A percentile compares a stretch with the other conserved stretches of the same genome.
phyloP scores from a whole-genome alignment of 2,797 vertebrate genomes.

The Rhabdophis nuchalis region DNA sequence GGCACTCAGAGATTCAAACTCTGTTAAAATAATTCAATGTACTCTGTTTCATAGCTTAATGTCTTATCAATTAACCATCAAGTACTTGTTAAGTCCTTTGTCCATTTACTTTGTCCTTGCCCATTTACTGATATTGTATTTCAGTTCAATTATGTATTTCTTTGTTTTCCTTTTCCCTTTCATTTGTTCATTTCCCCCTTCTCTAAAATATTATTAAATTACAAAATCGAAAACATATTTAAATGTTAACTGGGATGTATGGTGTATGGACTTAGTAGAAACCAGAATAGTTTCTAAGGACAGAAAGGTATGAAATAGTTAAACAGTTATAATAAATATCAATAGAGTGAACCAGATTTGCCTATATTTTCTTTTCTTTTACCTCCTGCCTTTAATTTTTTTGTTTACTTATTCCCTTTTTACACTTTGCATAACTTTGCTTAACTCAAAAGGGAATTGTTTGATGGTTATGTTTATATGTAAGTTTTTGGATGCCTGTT shows the following conservation, averaged over 20 bases:
- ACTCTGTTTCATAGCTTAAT: background rate
- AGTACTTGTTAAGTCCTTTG: background rate
- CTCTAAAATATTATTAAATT: background rate
- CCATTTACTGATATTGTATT: background rate
- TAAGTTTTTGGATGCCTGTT: background rate
- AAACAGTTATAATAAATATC: background rate
- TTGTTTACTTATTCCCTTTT: background rate
- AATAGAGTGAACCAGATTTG: background rate
- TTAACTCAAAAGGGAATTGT: background rate
- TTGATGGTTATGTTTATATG: background rate
- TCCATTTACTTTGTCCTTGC: background rate
- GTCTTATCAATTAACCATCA: background rate
- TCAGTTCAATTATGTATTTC: background rate
- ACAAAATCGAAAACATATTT: background rate
- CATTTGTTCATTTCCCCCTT: background rate
- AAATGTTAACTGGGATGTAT: background rate
- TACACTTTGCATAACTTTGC: background rate
- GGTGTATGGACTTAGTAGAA: background rate
- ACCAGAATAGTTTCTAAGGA: background rate
- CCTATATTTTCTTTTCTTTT: background rate
- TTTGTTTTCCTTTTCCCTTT: background rate
- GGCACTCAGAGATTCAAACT: background rate
- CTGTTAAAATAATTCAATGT: background rate
- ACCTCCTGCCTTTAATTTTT: background rate
- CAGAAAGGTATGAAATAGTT: background rate